Conservation (phyloP, 2,888 invertebrate species). For the Machimus rusticus region DNA sequence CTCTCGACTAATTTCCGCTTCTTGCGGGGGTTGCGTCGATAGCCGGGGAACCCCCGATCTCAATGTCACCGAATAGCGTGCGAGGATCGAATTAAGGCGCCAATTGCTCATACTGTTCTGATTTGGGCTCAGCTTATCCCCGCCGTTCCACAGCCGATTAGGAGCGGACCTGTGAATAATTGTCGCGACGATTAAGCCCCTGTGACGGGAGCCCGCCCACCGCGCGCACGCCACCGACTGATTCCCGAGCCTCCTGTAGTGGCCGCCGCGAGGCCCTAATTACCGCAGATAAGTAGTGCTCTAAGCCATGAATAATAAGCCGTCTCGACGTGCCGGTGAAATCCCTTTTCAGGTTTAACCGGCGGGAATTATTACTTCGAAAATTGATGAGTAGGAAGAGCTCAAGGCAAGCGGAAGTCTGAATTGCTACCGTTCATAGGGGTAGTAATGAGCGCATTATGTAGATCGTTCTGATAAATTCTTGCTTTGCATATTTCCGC, state of each 20-base stretch:
- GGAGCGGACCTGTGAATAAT: conserved; percentile 6
- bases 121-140: neutral
- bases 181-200: neutral
- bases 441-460: conserved; percentile 10
- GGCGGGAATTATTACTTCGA: neutral
- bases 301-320: neutral
- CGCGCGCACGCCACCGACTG: neutral
- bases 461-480: neutral
- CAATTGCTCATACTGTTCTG: neutral
- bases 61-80: conserved; percentile 27
- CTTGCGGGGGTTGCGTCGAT: neutral
- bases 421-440: neutral
- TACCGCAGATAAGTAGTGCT: conserved; percentile 14
- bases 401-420: neutral
- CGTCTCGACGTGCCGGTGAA: neutral
- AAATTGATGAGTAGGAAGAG: conserved; percentile 7
- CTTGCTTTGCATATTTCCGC: neutral
- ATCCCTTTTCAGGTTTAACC: neutral
- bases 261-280: neutral
- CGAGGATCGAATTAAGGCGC: neutral
- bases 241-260: neutral
- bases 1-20: neutral
- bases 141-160: neutral
- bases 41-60: neutral
- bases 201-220: neutral